Evolutionary conservation across 2,888 invertebrate species (phyloP).

Genomic region (Parelbella ahira): DNA sequence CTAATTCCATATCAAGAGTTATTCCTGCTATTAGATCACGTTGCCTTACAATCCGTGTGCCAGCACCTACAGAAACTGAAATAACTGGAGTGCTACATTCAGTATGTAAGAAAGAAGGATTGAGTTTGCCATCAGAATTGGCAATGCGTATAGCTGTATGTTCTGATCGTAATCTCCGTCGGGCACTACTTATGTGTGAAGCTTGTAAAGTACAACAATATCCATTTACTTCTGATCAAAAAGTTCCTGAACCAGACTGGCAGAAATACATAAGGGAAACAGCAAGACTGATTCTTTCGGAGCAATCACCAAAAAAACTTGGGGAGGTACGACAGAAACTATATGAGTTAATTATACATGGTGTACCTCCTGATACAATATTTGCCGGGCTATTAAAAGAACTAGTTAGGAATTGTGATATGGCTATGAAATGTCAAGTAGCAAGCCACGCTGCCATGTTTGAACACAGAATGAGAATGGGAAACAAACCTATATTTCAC

Average conservation of each 20-base stretch:
- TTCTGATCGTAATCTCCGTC: constrained; percentile 92
- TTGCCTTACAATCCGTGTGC: constrained; percentile 94
- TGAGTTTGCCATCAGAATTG: constrained; percentile 87
- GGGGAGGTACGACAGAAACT: constrained; percentile 91
- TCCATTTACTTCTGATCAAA: constrained; percentile 89
- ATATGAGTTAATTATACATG: constrained; percentile 96
- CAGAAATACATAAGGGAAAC: constrained; percentile 92
- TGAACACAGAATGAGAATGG: constrained; percentile 95
- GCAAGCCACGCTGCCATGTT: constrained; percentile 92
- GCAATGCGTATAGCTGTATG: constrained; percentile 88
- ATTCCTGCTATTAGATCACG: constrained; percentile 98
- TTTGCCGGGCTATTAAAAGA: constrained; percentile 93
- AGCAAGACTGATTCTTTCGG: constrained; percentile 90
- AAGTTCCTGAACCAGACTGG: constrained; percentile 95
- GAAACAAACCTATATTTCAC: constrained; percentile 97
- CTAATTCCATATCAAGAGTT: constrained; percentile 96
- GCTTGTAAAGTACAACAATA: constrained; percentile 95
- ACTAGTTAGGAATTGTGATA: constrained; percentile 93
- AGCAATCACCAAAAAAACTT: constrained; percentile 92
- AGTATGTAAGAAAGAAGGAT: constrained; percentile 90
- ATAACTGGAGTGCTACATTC: constrained; percentile 84
- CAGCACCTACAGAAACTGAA: constrained; percentile 91
- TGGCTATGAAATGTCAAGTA: constrained; percentile 91
- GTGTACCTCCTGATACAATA: constrained; percentile 95
- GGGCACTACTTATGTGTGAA: constrained; percentile 96